A percentile compares a stretch with the other conserved stretches of the same genome.
Conservation (phyloP, 2,888 invertebrate genomes). For the Beris morrisii region DNA sequence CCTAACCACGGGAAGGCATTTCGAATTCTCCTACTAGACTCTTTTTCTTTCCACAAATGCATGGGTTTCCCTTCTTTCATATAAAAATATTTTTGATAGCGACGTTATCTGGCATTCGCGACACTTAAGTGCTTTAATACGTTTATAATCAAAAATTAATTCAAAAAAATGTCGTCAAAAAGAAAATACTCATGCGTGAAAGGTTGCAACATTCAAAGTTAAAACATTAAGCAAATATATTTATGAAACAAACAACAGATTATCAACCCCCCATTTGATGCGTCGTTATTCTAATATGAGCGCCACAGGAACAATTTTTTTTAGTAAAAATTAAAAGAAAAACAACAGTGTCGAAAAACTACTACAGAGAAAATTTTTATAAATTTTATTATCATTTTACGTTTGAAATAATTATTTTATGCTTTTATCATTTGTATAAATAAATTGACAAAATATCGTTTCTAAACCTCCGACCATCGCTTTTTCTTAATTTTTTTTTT, state of each 20-base stretch:
- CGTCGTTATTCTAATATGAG: background rate
- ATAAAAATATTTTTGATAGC: too few species aligned
- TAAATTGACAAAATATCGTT: background rate
- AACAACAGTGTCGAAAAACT: background rate
- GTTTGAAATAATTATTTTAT: slow-evolving; percentile 2
- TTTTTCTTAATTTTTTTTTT: slow-evolving; percentile 16
- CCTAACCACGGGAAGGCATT: too few species aligned
- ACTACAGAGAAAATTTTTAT: background rate
- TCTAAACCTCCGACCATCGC: background rate
- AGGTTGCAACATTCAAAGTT: background rate
- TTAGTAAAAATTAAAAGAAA: background rate
- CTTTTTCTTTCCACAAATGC: too few species aligned
- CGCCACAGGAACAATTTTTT: background rate
- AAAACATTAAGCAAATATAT: slow-evolving; percentile 6
- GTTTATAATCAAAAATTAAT: too few species aligned
- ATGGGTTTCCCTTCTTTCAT: too few species aligned
- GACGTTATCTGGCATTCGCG: too few species aligned
- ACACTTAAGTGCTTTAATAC: too few species aligned
- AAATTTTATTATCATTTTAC: background rate
- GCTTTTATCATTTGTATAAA: too few species aligned
- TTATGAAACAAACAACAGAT: background rate
- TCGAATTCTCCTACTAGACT: too few species aligned
- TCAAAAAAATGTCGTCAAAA: too few species aligned
- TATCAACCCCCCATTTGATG: slow-evolving; percentile 5
- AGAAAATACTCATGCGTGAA: too few species aligned